These are phyloP conservation scores for Scotopteryx bipunctaria DNA, from an alignment of 2,888 invertebrate species.

Conservation along the genomic window DNA sequence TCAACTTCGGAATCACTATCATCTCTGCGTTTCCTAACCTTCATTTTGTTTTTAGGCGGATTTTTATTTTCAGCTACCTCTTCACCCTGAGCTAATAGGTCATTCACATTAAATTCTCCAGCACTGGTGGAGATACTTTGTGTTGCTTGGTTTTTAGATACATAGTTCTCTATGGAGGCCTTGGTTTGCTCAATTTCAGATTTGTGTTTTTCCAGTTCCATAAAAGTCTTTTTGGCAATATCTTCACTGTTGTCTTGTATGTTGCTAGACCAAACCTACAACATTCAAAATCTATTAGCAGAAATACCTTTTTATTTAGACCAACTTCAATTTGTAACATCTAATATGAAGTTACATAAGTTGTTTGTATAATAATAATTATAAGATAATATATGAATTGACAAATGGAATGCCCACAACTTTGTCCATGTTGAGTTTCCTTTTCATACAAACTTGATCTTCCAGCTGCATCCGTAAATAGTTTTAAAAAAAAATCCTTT, in stretches of 20 bases:
- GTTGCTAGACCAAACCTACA: constrained; percentile 68
- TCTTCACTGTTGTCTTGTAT: constrained; percentile 66
- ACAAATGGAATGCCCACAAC: no score
- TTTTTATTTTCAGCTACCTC: constrained; percentile 52
- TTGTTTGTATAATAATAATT: no score
- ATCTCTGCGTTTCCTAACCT: constrained; percentile 51
- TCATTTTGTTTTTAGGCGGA: constrained; percentile 48
- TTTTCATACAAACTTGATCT: no score
- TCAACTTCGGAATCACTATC: constrained; percentile 86
- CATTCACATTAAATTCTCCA: constrained; percentile 80
- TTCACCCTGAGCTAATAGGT: constrained; percentile 87
- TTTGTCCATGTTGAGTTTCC: no score
- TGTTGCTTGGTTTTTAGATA: constrained; percentile 52
- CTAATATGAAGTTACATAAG: no score
- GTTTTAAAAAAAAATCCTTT: no score
- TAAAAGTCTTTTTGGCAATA: constrained; percentile 77
- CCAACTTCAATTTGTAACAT: no score
- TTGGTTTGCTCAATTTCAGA: constrained; percentile 85
- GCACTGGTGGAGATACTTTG: constrained; percentile 56
- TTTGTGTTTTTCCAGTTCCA: constrained; percentile 83
- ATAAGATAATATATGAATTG: no score
- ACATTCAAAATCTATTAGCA: constrained; percentile 2
- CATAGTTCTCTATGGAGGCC: constrained; percentile 79
- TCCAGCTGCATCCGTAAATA: no score
- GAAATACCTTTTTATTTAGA: background rate